Conservation (phyloP, 2,888 invertebrate species). For the Empis livida region DNA sequence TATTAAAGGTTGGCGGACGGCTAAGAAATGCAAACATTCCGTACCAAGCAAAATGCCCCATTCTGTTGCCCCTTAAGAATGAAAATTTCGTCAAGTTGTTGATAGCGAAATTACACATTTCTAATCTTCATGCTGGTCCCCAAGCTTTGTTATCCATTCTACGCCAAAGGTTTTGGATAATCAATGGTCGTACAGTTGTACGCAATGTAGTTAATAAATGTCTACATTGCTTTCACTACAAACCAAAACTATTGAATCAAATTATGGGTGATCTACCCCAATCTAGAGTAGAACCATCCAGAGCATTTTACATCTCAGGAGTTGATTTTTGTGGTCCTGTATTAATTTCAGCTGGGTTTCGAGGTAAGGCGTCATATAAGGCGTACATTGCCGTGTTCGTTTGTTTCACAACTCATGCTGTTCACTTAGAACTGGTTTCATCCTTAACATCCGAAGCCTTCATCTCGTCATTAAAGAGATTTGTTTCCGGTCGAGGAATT, state of each 20-base stretch:
- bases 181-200: conserved; percentile 7
- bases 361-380: conserved; percentile 7
- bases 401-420: conserved; percentile 10
- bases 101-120: background rate
- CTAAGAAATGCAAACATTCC: background rate
- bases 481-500: conserved; percentile 9
- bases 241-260: conserved; percentile 7
- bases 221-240: conserved; percentile 10
- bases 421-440: conserved; percentile 12
- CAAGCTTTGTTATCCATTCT: background rate
- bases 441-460: conserved; percentile 11
- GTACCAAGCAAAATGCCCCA: background rate
- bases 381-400: conserved; percentile 11
- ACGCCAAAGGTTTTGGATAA: background rate
- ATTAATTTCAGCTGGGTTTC: background rate
- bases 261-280: conserved; percentile 12
- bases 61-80: background rate
- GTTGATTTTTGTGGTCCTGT: conserved; percentile 9
- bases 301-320: conserved; percentile 9
- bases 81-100: background rate
- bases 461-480: conserved; percentile 10
- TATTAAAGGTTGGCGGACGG: background rate
- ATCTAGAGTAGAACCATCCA: conserved; percentile 5
- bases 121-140: background rate
- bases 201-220: conserved; percentile 9